Conservation (phyloP, 2,113 vertebrate species). For the Meles meles region DNA sequence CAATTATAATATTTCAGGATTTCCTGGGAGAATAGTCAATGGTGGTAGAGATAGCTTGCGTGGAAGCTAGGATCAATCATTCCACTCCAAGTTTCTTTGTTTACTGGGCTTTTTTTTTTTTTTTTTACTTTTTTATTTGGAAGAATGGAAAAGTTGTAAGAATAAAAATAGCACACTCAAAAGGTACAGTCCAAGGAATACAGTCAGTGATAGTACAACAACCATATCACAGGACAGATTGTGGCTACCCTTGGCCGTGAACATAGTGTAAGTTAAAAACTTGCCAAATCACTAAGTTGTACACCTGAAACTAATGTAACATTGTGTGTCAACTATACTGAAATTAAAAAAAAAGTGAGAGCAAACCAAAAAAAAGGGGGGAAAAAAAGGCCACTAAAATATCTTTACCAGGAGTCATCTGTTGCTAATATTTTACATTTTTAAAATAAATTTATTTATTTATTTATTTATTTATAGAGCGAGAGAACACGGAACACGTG, state of each 20-base stretch:
- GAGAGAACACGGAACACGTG: neutral
- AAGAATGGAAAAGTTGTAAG: conserved; percentile 25
- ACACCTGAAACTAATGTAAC: neutral
- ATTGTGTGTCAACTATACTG: neutral
- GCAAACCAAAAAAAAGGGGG: neutral
- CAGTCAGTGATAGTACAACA: neutral
- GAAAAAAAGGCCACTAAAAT: neutral
- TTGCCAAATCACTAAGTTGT: neutral
- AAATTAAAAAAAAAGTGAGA: neutral
- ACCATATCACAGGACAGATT: neutral
- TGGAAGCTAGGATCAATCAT: neutral
- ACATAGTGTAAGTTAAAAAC: neutral
- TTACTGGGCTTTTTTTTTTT: neutral
- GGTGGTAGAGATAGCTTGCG: neutral
- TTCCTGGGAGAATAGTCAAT: neutral
- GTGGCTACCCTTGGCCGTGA: neutral
- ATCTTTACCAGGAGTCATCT: neutral
- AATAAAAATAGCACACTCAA: neutral
- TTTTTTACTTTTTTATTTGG: neutral
- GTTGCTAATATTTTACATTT: conserved; percentile 32
- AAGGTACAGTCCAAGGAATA: neutral
- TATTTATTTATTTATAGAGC: neutral
- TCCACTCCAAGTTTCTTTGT: neutral
- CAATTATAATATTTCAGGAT: neutral
- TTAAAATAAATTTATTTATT: neutral